Base-by-base conservation (phyloP, 2,113 vertebrate species). In the Coreoperca whiteheadi region DNA sequence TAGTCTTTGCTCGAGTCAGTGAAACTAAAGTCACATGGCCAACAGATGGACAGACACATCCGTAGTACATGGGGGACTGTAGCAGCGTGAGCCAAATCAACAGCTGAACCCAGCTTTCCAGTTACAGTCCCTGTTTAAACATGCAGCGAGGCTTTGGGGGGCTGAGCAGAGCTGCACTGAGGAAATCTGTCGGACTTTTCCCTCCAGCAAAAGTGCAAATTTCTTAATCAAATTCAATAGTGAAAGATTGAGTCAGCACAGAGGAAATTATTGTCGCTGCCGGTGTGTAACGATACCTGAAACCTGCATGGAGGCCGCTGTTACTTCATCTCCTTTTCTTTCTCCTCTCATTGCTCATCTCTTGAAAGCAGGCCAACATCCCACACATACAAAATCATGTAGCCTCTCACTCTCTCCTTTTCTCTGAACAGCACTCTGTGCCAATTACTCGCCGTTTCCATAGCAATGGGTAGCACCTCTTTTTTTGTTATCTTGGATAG, bases 381-480 rank as follows among this genome's bases (percentile, higher is more conserved):
- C 81, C 90, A 86, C 89, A 78, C 85, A 70, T 83, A 70, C 73
- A 50, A 59, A 82, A 82, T 68, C 75, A 61, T 53, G 64, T 54
- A 75, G 75, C 50, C 73, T 83, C 78, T 76, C 79, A 56, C 84
- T 60, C 86, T 57, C 84, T 54, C 16, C 30, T 83, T 76, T 68
- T 87, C 88, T 88, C 80, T 72, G 81, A 87, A 78, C 84, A 83
- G 73, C 89, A 85, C 88, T 88, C 82, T 89, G 86, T 93, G 86
- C 85, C 93, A 92, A 94, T 93, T 94, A 88, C 90, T 84, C 83
- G 14, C 83, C 46, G 88, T 93, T 90, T 64, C 94, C 91, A 91
- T 91, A 65, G 92, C 66, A 48, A 94, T 79, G 65, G 79, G 81
- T 86, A 86, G 89, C 89, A 84, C 85, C 85, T 84, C 72, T 73